Evolutionary conservation across 2,113 vertebrate genomes (phyloP), one percentile per base, ranked within the genome.

Genomic region (Ophiodon elongatus): DNA sequence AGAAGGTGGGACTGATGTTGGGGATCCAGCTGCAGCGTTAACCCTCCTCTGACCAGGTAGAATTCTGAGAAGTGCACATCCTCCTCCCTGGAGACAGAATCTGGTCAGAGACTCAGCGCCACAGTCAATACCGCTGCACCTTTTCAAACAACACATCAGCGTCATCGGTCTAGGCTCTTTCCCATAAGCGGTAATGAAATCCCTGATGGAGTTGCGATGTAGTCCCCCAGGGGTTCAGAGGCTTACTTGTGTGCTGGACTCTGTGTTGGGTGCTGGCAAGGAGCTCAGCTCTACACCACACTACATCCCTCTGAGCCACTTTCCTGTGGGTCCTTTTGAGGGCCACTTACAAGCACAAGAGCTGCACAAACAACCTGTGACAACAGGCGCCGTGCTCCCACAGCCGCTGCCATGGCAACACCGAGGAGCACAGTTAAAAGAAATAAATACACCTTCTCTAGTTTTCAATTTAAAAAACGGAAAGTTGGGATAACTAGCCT

Each of bases 381-480:
- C 94, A 96, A 96, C 94, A 93, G 92, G 89, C 90, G 89, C 90
- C 93, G 88, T 87, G 94, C 94, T 95, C 92, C 85, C 93, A 94
- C 94, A 93, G 94, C 92, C 73, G 95, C 96, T 96, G 94, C 94
- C 94, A 96, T 96, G 95, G 96, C 95, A 97, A 97, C 97, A 84
- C 72, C 86, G 88, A 90, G 86, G 93, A 95, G 91, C 91, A 85
- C 90, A 91, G 93, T 94, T 91, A 91, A 93, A 86, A 76, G 87
- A 84, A 92, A 93, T 82, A 85, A 95, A 91, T 72, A 83, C 89
- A 91, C 79, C 85, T 68, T 82, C 87, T 74, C 79, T 74, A 76
- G 25, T 64, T 89, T 90, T 86, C 72, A 37, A 69, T 87, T 77
- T 27, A n/a, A 87, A n/a, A 87, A 83, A 88, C 65, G 50, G 74